Evolutionary conservation across 2,888 invertebrate species (phyloP).

Genomic region (Cephonodes hylas): DNA sequence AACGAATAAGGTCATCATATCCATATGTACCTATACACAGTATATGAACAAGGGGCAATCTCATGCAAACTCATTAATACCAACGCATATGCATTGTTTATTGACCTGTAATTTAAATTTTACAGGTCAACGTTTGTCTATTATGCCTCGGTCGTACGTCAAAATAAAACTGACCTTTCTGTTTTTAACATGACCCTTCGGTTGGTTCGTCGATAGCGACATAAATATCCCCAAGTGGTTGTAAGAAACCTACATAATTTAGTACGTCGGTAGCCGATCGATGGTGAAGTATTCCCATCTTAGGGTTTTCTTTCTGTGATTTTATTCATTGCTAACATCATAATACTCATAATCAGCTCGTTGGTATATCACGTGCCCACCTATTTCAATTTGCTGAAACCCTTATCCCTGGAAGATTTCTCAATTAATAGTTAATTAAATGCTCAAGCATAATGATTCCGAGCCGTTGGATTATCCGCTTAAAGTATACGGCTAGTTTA

Average conservation of each 20-base stretch:
- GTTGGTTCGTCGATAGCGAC: constrained; percentile 42
- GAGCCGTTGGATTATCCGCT: neutral
- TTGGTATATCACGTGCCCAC: no score
- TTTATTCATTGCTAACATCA: neutral
- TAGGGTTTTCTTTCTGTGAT: neutral
- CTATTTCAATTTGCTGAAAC: neutral
- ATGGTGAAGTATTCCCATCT: constrained; percentile 34
- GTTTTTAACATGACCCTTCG: constrained; percentile 50
- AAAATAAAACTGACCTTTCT: constrained; percentile 47
- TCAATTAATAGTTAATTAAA: neutral
- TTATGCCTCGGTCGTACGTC: constrained; percentile 22
- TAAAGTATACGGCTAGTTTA: neutral
- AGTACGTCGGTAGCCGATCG: constrained; percentile 55
- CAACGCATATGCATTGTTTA: neutral
- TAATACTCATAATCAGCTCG: no score
- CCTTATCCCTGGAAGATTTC: neutral
- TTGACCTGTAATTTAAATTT: neutral
- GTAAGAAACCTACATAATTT: constrained; percentile 63
- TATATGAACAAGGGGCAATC: neutral
- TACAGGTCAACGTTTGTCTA: constrained; percentile 9
- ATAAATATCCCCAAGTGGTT: constrained; percentile 57
- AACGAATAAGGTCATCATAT: no score
- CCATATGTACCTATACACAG: neutral
- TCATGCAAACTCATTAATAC: neutral
- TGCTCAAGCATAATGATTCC: neutral